Evolutionary conservation across 1,140 invertebrate genomes (phyloP), one percentile per base, ranked within the genome.

Genomic region (Leptinotarsa texana): DNA sequence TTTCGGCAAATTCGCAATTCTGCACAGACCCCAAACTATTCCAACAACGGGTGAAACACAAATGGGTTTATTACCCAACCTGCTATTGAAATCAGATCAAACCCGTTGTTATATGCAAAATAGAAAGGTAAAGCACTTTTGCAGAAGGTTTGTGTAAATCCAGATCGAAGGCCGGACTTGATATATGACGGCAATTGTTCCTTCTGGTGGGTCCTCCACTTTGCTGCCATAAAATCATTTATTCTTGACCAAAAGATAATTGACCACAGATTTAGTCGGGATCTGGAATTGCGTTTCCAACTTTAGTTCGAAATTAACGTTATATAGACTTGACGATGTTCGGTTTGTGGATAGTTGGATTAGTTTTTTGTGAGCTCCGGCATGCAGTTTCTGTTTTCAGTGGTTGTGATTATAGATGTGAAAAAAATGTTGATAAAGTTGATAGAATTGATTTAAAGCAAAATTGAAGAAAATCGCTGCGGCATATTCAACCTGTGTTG

Each of bases 211-310:
- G 74, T 79, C 72, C 76, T 78, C 79, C 74, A 79, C 82, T 79
- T 76, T 77, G 62, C 77, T 80, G 79, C 82, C 82, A 83, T 83
- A 83, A 83, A 83, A 75, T 76, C 80, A 83, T 83, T 83, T 83
- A 82, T 81, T 80, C 78, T 82, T 80, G 80, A 79, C 80, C 80
- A 77, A 79, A 83, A 83, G 82, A 83, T 83, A 83, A 83, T 83
- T 80, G 80, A 81, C 80, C 78, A 75, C 80, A 83, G 81, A 83
- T 83, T 81, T 81, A 80, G 77, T 77, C 71, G 77, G 80, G 80
- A 80, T 57, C 22, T 18, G 75, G 75, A 77, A 80, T 80, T 79
- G 69, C 72, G 80, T 75, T 80, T 79, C 69, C 67, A 78, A 78
- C 74, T 79, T 81, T 77, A 79, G 80, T 77, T 78, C 47, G 68